Percentiles rank a stretch among this genome's conserved stretches.
Evolutionary conservation across 2,888 invertebrate species (phyloP).

Genomic region (Apamea epomidion): DNA sequence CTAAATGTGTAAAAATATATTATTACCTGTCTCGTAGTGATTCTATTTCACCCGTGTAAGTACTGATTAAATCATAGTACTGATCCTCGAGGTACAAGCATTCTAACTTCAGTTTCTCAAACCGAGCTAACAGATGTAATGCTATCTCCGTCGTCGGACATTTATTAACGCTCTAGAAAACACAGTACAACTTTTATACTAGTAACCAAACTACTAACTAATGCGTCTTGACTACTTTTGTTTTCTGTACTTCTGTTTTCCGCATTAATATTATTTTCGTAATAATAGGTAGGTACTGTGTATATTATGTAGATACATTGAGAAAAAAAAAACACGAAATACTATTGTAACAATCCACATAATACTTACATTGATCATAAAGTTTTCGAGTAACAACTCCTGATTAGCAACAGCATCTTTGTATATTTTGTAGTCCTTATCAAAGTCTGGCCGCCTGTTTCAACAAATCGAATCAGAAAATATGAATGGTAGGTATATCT

Average conservation of each 20-base stretch:
- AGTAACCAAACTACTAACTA: neutral
- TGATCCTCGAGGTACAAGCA: constrained; percentile 94
- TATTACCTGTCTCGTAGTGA: constrained; percentile 91
- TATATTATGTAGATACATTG: neutral
- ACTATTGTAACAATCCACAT: neutral
- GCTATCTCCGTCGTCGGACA: constrained; percentile 89
- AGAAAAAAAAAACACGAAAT: neutral
- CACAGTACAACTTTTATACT: neutral
- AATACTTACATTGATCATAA: constrained; percentile 91
- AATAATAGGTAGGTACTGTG: neutral
- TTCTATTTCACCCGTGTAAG: constrained; percentile 93
- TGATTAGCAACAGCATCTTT: constrained; percentile 92
- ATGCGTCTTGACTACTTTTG: neutral
- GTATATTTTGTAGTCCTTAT: constrained; percentile 94
- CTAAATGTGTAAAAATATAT: neutral
- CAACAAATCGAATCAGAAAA: neutral
- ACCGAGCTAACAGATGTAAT: constrained; percentile 89
- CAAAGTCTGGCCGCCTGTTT: constrained; percentile 91
- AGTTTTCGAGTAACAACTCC: constrained; percentile 93
- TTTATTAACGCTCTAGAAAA: constrained; percentile 84
- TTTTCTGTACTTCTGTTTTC: no score
- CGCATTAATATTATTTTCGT: no score
- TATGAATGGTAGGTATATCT: neutral
- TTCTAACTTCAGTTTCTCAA: constrained; percentile 93
- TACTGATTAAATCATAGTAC: constrained; percentile 93